Percentiles rank a stretch among this genome's conserved stretches.
Evolutionary conservation across 1,140 invertebrate species (phyloP).

Genomic region (Prorops nasuta): DNA sequence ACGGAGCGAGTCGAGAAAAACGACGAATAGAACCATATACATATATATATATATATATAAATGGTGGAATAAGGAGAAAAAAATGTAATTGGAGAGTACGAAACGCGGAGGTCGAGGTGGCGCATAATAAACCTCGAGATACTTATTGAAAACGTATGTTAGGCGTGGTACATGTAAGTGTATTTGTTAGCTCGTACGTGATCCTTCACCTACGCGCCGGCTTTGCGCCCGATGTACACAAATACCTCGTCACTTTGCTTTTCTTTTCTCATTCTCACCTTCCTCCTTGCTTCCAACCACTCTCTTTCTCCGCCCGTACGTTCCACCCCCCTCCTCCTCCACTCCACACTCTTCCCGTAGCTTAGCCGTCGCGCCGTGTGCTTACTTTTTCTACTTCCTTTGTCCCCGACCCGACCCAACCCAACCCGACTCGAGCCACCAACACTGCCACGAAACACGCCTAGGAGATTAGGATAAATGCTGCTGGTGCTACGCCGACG

Average conservation of each 20-base stretch:
- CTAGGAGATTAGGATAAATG: constrained; percentile 42
- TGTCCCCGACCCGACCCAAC: constrained; percentile 13
- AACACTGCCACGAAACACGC: constrained; percentile 27
- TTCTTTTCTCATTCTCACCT: constrained; percentile 5
- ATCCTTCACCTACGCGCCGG: constrained; percentile 15
- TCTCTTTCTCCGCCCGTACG: neutral
- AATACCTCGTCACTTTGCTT: too few species aligned
- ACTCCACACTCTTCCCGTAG: neutral
- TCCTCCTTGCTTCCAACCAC: neutral
- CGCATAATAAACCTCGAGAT: too few species aligned
- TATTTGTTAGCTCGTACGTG: too few species aligned
- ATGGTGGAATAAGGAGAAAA: too few species aligned
- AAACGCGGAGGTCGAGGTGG: too few species aligned
- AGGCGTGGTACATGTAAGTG: too few species aligned
- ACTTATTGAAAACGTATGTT: too few species aligned
- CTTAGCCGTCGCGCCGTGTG: constrained; percentile 19
- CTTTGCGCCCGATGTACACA: constrained; percentile 17
- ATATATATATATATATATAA: too few species aligned
- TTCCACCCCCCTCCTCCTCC: neutral
- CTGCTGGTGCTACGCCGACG: constrained; percentile 13
- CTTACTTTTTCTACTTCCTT: constrained; percentile 17
- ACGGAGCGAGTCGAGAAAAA: too few species aligned
- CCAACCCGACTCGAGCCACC: too few species aligned
- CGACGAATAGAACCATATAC: too few species aligned
- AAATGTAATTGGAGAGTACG: too few species aligned